These are phyloP conservation scores for Campylomormyrus numenius DNA, from an alignment of 2,113 vertebrate species.

Conservation along the genomic window DNA sequence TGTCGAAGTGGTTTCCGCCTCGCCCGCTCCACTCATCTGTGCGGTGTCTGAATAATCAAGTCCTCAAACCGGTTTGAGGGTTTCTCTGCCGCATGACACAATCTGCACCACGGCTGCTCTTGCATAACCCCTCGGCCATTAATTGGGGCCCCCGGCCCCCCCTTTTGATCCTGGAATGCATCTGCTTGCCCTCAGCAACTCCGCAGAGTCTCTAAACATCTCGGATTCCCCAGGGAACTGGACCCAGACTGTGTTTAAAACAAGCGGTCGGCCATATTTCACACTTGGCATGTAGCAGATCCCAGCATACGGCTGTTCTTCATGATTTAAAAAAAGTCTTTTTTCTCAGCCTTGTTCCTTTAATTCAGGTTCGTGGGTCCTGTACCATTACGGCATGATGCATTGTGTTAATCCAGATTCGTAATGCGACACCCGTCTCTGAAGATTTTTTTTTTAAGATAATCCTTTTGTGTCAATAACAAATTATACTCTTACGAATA, in stretches of 20 bases:
- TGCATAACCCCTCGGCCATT: slow-evolving; percentile 30
- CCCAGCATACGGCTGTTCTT: not conserved
- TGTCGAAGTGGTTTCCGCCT: not conserved
- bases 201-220: not conserved
- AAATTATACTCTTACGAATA: not conserved
- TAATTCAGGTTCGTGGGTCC: not conserved
- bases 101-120: slow-evolving; percentile 40
- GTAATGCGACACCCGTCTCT: not conserved
- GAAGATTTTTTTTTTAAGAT: not conserved
- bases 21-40: not conserved
- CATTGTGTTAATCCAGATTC: not conserved
- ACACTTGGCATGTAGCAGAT: not conserved
- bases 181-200: not conserved
- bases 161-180: slow-evolving; percentile 17
- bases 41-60: not conserved
- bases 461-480: not conserved
- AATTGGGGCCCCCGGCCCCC: not conserved
- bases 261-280: not conserved
- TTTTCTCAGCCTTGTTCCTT: not conserved
- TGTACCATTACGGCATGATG: not conserved
- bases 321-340: not conserved
- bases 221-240: not conserved
- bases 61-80: not conserved
- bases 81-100: slow-evolving; percentile 26
- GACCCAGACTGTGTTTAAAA: not conserved